phyloP scores from a whole-genome alignment of 1,140 invertebrate genomes.

The Drosophila ogumai region DNA sequence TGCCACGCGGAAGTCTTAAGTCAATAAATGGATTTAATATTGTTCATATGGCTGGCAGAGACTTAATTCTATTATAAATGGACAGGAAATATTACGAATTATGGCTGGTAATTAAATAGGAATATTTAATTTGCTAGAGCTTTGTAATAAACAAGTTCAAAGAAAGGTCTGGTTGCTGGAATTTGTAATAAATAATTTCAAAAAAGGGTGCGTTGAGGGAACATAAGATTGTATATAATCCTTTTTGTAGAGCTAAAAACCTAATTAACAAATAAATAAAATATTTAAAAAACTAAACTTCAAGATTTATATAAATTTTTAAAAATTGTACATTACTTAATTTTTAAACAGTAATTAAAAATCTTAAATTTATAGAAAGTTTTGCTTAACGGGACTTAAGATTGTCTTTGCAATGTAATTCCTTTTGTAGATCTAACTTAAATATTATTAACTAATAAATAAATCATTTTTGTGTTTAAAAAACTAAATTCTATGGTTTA shows the following conservation, averaged over 20 bases:
- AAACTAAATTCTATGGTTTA: neutral
- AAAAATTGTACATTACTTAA: no score
- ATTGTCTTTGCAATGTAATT: no score
- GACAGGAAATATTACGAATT: neutral
- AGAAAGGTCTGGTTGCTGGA: neutral
- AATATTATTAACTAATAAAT: no score
- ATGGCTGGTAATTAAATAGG: neutral
- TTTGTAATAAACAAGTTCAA: no score
- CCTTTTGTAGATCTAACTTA: no score
- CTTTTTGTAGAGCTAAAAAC: no score
- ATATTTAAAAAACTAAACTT: no score
- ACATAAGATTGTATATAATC: neutral
- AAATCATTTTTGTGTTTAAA: neutral
- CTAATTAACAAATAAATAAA: no score
- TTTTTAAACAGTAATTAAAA: no score
- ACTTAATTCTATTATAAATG: neutral
- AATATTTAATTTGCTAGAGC: neutral
- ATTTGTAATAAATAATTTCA: neutral
- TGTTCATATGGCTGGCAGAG: neutral
- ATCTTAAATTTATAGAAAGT: no score
- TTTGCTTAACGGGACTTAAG: no score
- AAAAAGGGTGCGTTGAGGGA: neutral
- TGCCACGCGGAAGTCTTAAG: slow-evolving; percentile 24
- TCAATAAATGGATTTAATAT: slow-evolving; percentile 28
- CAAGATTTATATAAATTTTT: no score